Base-by-base conservation (phyloP, 2,113 vertebrate species). In the Tinamus guttatus region DNA sequence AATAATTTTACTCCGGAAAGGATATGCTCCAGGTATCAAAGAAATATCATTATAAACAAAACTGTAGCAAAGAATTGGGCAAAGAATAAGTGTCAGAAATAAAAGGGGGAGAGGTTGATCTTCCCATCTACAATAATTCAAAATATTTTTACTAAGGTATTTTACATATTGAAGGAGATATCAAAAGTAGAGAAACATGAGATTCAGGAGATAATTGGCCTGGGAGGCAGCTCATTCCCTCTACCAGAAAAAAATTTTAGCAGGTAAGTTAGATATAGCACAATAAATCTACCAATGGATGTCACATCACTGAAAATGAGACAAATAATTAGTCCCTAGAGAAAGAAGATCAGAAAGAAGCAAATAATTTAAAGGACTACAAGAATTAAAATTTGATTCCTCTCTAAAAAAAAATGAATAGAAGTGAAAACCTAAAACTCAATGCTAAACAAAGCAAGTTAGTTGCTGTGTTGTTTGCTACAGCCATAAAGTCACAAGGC, bases 391-490 rank as follows among this genome's bases (percentile, higher is more conserved):
- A 2, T n/a, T 41, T 90, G 34, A 54, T 73, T 77, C 18, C 5
- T 67, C 20, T 76, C 90, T 32, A n/a, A 87, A 87, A 87, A 87
- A 47, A 47, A 47, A 47, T 24, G 1, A 95, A 41, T 63, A 70
- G 21, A 85, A 51, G 8, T 38, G 43, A 51, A 87, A 89, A 80
- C 15, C 5, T 38, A 10, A 13, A 91, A 85, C 82, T 62, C 36
- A 69, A 12, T 15, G 14, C 12, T 62, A 67, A 89, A 34, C 11
- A 41, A 83, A 75, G 28, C 13, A 17, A 81, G 81, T 64, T 34
- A 58, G 27, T 15, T 36, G 15, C 18, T 94, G 32, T 36, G 13
- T 34, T 79, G 21, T 79, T 67, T 62, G 20, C 24, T 78, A 24
- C 8, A 79, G 20, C 13, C 34, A 43, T 14, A 40, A 19, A 62